Base-by-base conservation (phyloP, 2,797 vertebrate genomes). In the Amazonetta brasiliensis region DNA sequence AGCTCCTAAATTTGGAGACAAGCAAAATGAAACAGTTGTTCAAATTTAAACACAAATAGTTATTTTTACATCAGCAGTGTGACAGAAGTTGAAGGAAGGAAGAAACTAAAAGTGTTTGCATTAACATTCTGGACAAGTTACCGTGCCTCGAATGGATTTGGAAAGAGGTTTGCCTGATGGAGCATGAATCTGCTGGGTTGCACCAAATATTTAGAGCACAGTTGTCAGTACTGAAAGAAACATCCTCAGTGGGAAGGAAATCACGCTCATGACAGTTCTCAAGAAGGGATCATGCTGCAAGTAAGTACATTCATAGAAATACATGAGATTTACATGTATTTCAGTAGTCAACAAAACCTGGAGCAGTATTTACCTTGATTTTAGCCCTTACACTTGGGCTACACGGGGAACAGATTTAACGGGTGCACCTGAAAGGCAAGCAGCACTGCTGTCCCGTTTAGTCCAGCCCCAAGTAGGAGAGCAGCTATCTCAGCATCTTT, bases 61-160 rank as follows among this genome's bases (percentile, higher is more conserved):
- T 72, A 41, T 72, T 84, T 82, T 77, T 1, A 68, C 41, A 68
- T 6, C 20, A 41, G 72, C 63, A 72, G 30, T 11, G 23, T 17
- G 37, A 84, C 37, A 66, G 66, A 90, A 55, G n/a, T 19, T 33
- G 67, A 69, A 15, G 48, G 46, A 87, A 90, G 59, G 30, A 93
- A 79, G 31, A 89, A 87, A 82, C 18, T 37, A 7, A 6, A 59
- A 46, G 30, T 35, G 20, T 43, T 84, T 76, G 50, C 41, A 63
- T 48, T 19, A 84, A 77, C 43, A 13, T 79, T 64, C 75, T 54
- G 35, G 52, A 94, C 55, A 12, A 67, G 43, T 60, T 33, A 23
- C 35, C 15, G 41, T 0, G 0, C 28, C 2, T 2, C 19, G 13
- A 89, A 72, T 4, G 23, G 73, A 33, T 55, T 84, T 1, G 14